Evolutionary conservation across 2,888 invertebrate species (phyloP), one percentile per base, ranked within the genome.

Genomic region (Raillietiella orientalis): DNA sequence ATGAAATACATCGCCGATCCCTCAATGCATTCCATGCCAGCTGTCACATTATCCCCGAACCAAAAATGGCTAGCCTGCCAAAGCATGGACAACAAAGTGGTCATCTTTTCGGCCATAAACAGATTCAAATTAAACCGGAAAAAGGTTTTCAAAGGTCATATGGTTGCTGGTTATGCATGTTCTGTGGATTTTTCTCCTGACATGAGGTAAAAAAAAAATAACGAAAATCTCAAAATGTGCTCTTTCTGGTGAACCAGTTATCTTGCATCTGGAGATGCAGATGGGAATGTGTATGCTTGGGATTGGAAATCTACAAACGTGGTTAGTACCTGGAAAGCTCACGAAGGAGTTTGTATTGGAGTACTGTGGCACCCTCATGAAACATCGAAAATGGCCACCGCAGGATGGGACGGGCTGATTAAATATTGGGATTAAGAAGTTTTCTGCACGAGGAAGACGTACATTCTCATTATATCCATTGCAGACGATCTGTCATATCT

Each of bases 1-100:
- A 96, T 96, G 71, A 99, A 99, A 46, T 87, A 96, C 47, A 93
- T 99, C 34, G 96, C 96, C 2, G 96, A 99, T 49, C 93, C 96
- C 1, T 66, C 79, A 1, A 87, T 99, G 82, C 96, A 99, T 49
- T 90, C 93, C 4, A 77, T 96, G 65, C 96, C 96, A 0, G 70
- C 84, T 0, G 90, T 93, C 1, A 75, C 82, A 0, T 58, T 69
- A 4, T 70, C 90, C 0, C 93, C 90, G 2, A 93, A 93, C 53
- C 75, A 77, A 42, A 93, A 93, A 50, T 99, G 96, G 93, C 55
- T 96, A 32, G 90, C 93, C 0, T 96, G 93, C 42, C 96, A 99
- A 50, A 79, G 82, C 33, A 77, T 99, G 72, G 93, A 99, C 54
- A 99, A 96, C 52, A 87, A 87, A 50, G 71, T 96, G 28, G 67